Conservation (phyloP, 2,888 invertebrate species). For the Zelleria hepariella region DNA sequence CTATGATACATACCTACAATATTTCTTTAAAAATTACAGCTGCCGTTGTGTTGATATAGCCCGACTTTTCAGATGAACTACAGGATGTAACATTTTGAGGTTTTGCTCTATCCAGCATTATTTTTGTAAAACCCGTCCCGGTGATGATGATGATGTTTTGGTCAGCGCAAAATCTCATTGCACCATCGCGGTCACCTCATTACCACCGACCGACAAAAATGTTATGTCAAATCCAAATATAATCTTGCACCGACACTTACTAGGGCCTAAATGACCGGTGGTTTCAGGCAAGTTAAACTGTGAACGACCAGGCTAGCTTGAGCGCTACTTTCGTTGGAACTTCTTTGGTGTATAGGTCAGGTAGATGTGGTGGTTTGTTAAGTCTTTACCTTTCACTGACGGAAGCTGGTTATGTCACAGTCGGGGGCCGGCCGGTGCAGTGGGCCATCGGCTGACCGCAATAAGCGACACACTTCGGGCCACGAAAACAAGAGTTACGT, state of each 20-base stretch:
- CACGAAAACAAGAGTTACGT: conserved; percentile 6
- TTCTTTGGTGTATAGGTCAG: background rate
- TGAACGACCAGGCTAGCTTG: background rate
- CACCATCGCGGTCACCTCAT: no score
- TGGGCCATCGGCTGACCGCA: conserved; percentile 66
- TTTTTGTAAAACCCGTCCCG: no score
- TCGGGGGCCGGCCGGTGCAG: conserved; percentile 28
- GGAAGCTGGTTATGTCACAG: conserved; percentile 64
- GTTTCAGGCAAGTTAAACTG: background rate
- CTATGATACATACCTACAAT: no score
- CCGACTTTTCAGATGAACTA: no score
- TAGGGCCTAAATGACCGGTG: background rate
- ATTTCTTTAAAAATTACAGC: no score
- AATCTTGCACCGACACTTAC: background rate
- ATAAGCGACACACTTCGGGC: conserved; percentile 66
- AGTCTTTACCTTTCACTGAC: conserved; percentile 32
- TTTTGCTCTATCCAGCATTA: no score
- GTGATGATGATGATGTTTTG: no score
- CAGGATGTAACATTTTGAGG: no score
- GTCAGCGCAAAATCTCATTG: no score
- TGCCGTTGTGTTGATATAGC: no score
- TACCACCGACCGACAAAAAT: conserved; percentile 29
- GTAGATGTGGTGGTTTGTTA: background rate
- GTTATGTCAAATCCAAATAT: conserved; percentile 11
- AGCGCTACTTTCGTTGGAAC: background rate